These are phyloP conservation scores for Microctenopoma lineatum DNA, from an alignment of 2,797 vertebrate genomes.

Conservation along the genomic window DNA sequence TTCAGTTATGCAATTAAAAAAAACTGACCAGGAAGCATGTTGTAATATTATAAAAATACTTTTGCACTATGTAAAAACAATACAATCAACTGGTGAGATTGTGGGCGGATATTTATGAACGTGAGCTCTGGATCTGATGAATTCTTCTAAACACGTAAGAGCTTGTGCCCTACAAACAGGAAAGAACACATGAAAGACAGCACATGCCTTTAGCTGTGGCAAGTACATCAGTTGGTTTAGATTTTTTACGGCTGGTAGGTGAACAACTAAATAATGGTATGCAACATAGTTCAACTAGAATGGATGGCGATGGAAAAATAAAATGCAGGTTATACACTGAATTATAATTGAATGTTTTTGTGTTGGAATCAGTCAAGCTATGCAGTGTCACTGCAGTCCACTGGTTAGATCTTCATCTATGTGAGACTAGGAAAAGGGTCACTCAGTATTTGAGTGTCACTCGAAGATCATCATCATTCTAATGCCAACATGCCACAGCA, in stretches of 20 bases:
- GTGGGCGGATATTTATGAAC: background rate
- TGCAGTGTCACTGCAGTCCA: conserved; percentile 9
- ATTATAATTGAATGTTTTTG: background rate
- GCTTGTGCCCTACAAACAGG: background rate
- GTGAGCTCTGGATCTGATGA: background rate
- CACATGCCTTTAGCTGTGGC: conserved; percentile 6
- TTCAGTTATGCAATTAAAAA: background rate
- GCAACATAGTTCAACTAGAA: background rate
- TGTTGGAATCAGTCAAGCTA: conserved; percentile 7
- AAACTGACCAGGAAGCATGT: background rate
- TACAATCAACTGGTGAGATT: conserved; percentile 1
- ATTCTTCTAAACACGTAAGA: conserved; percentile 5
- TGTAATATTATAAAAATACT: background rate
- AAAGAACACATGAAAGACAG: conserved; percentile 1
- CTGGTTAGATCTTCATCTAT: conserved; percentile 4
- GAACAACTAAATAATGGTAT: background rate
- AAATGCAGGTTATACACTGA: background rate
- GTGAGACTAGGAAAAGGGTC: background rate
- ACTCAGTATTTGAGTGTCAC: conserved; percentile 20
- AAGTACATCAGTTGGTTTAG: conserved; percentile 11
- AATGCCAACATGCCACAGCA: conserved; percentile 65
- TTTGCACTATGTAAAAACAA: background rate
- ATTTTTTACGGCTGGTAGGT: conserved; percentile 2
- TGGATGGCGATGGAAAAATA: background rate
- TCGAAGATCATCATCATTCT: conserved; percentile 15